Base-by-base conservation (phyloP, 2,797 vertebrate genomes). In the Pampus argenteus region DNA sequence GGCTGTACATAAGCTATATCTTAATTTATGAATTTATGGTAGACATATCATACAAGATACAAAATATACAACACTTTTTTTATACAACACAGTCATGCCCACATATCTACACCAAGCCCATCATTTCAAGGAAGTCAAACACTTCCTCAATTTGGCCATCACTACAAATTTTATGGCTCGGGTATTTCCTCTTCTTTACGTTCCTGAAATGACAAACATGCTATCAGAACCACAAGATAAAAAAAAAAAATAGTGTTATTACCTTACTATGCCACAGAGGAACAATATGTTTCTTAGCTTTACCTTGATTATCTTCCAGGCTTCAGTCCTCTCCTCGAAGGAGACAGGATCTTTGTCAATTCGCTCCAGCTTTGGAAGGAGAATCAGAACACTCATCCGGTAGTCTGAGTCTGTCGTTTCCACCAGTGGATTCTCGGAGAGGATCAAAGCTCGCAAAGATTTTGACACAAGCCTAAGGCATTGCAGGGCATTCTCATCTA, bases 331-430 rank as follows among this genome's bases (percentile, higher is more conserved):
- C 72, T 99, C 97, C 0, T 95, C 94, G 0, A 89, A 22, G 57
- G 95, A 91, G 14, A 95, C 68, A 0, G 78, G 76, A 0, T 94
- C 95, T 85, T 99, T 99, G 90, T 99, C 96, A 0, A 99, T 92
- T 57, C 94, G 92, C 49, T 97, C 92, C 2, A 99, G 91, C 10
- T 83, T 75, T 0, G 95, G 93, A 48, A 96, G 84, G 23, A 91
- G 54, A 13, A 90, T 70, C 73, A 98, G 93, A 8, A 93, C 88
- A 73, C 88, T 91, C 71, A 95, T 49, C 1, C 95, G 93, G 86
- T 97, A 97, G 57, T 94, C 76, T 0, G 76, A 97, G 57, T 94
- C 76, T 0, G 76, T 65, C 0, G 82, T 90, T 1, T 96, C 95
- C 0, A 81, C 59, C 1, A 97, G 87, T 0, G 97, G 96, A 71